phyloP scores from a whole-genome alignment of 1,140 invertebrate species.

The Dolichoris vasculosae region DNA sequence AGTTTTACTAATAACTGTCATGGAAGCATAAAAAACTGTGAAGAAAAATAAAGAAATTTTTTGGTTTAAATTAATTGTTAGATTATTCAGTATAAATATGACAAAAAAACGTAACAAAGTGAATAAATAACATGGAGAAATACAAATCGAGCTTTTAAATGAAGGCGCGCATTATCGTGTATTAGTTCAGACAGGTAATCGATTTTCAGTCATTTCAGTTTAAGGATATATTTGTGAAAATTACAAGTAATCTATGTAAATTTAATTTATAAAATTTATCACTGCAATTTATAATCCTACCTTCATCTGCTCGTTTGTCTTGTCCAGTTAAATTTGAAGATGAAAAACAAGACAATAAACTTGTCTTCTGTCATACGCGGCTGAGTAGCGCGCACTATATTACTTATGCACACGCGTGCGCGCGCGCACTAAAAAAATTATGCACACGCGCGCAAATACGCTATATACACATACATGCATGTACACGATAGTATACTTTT shows the following conservation, averaged over 20 bases:
- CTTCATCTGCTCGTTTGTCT: slow-evolving; percentile 31
- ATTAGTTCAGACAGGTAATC: neutral
- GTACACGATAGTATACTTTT: neutral
- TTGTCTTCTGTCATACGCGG: slow-evolving; percentile 33
- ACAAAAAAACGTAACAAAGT: neutral
- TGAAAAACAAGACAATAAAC: neutral
- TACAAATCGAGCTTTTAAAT: slow-evolving; percentile 26
- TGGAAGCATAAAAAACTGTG: no score
- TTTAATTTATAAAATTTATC: neutral
- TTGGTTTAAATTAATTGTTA: no score
- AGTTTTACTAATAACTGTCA: no score
- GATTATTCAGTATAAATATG: no score
- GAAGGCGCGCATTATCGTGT: neutral
- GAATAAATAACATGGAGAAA: neutral
- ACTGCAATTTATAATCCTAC: neutral
- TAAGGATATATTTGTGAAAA: neutral
- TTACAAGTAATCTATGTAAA: neutral
- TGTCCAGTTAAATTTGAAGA: neutral
- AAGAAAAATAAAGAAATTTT: no score
- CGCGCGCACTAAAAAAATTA: no score
- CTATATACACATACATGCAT: no score
- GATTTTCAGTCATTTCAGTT: neutral
- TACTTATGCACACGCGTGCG: neutral
- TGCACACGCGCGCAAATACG: no score
- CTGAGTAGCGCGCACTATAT: neutral